A percentile compares a stretch with the other conserved stretches of the same genome.
Evolutionary conservation across 2,113 vertebrate species (phyloP).

Genomic region (Hippolais icterina): DNA sequence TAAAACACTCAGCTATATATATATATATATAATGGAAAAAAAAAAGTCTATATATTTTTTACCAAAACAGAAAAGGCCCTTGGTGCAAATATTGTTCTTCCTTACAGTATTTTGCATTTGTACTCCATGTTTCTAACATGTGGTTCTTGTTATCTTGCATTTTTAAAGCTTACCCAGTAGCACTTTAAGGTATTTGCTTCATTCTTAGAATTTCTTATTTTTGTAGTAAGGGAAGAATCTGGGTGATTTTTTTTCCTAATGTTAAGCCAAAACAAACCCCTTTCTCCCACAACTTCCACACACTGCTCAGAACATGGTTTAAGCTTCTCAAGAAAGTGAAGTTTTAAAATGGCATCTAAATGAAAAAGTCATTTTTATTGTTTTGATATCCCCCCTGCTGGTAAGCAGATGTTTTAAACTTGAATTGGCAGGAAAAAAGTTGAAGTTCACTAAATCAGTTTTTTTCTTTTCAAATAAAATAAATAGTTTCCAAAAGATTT

Average conservation of each 20-base stretch:
- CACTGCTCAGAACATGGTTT: background rate
- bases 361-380: background rate
- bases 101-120: slow-evolving; percentile 71
- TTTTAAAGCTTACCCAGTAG: slow-evolving; percentile 90
- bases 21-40: background rate
- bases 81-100: slow-evolving; percentile 70
- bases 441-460: background rate
- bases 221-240: slow-evolving; percentile 82
- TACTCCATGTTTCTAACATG: slow-evolving; percentile 77
- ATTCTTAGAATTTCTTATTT: slow-evolving; percentile 74
- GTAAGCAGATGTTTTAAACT: background rate
- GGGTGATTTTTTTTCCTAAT: slow-evolving; percentile 16
- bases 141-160: slow-evolving; percentile 83
- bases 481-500: background rate
- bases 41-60: slow-evolving; percentile 46
- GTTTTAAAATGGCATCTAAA: background rate
- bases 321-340: background rate
- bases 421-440: background rate
- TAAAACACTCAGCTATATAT: slow-evolving; percentile 66
- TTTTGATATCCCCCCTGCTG: background rate
- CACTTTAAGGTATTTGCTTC: slow-evolving; percentile 86
- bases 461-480: background rate
- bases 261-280: background rate
- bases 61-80: slow-evolving; percentile 54
- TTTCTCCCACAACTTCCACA: background rate